Conservation (phyloP, 2,888 invertebrate genomes). For the Adelphocoris suturalis region DNA sequence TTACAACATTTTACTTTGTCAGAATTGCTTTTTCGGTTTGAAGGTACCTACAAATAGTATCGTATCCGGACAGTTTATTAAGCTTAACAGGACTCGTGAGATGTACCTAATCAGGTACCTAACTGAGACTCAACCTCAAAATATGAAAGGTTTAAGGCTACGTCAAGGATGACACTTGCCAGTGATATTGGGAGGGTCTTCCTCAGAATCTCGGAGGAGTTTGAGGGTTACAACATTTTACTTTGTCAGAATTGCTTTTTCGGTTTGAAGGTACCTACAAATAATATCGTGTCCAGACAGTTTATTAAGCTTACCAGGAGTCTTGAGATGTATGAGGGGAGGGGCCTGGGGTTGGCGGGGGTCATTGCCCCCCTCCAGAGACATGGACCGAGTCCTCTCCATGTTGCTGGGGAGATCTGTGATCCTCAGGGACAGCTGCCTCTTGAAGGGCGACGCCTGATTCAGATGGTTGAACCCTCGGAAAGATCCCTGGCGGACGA, state of each 20-base stretch:
- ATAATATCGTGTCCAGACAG: background rate
- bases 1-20: no score
- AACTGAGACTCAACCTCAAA: no score
- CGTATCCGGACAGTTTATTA: background rate
- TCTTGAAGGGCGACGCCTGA: constrained; percentile 94
- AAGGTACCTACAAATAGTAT: no score
- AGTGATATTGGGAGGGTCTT: no score
- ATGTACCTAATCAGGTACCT: no score
- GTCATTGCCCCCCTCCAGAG: constrained; percentile 78
- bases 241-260: no score
- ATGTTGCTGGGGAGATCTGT: constrained; percentile 97
- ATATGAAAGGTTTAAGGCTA: no score
- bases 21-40: no score
- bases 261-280: no score
- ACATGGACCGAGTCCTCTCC: constrained; percentile 84
- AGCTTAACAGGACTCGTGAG: constrained; percentile 79
- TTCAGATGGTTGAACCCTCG: constrained; percentile 91
- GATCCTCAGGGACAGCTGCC: constrained; percentile 96
- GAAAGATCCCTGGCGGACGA: constrained; percentile 97
- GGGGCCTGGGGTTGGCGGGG: constrained; percentile 79
- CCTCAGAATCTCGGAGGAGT: no score
- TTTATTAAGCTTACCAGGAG: constrained; percentile 78
- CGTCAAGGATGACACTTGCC: no score
- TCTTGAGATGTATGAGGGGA: constrained; percentile 78
- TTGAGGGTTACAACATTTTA: no score